Evolutionary conservation across 2,797 vertebrate genomes (phyloP).

Genomic region (Helarctos malayanus): DNA sequence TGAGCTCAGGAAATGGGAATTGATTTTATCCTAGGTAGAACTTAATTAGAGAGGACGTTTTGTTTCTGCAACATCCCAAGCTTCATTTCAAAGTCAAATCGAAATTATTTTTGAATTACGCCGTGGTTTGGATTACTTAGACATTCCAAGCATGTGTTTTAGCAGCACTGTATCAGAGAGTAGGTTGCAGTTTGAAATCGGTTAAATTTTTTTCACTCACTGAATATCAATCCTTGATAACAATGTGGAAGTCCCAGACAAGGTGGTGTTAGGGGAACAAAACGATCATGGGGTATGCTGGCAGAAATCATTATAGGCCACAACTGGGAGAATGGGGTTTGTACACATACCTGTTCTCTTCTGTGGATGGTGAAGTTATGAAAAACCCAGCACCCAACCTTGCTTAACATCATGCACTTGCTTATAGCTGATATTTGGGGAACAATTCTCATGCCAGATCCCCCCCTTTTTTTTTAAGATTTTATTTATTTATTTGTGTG

Average conservation of each 20-base stretch:
- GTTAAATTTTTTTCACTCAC: background rate
- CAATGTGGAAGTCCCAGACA: background rate
- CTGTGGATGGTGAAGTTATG: background rate
- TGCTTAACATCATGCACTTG: background rate
- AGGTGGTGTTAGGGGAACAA: background rate
- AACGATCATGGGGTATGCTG: background rate
- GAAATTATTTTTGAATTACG: slow-evolving; percentile 38
- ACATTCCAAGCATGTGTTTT: background rate
- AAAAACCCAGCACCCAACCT: background rate
- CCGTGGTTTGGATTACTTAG: background rate
- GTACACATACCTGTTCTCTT: background rate
- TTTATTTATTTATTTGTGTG: background rate
- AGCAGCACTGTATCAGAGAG: background rate
- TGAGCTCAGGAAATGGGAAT: slow-evolving; percentile 52
- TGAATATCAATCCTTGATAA: background rate
- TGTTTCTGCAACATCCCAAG: slow-evolving; percentile 38
- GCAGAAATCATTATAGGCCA: background rate
- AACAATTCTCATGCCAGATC: background rate
- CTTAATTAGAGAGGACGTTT: slow-evolving; percentile 44
- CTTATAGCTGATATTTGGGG: background rate
- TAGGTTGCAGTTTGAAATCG: background rate
- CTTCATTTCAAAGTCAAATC: slow-evolving; percentile 67
- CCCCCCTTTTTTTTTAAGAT: background rate
- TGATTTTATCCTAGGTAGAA: slow-evolving; percentile 54
- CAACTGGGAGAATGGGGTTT: background rate